These are phyloP conservation scores for Drosophila malerkotliana DNA, from an alignment of 1,140 invertebrate species.

Conservation along the genomic window DNA sequence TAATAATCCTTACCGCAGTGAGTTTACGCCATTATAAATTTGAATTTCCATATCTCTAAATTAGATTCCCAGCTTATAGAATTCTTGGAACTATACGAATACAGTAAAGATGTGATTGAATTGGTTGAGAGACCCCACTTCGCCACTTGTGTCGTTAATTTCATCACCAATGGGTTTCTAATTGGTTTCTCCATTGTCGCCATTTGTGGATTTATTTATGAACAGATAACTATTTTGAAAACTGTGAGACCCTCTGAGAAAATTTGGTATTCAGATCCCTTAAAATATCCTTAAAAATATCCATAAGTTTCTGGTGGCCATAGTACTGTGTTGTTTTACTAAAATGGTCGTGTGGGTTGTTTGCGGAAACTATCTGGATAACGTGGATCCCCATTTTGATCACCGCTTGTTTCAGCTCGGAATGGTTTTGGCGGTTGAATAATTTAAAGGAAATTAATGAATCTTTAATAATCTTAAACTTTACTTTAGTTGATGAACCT, in stretches of 20 bases:
- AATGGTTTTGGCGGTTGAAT: not conserved
- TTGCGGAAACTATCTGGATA: slow-evolving; percentile 1
- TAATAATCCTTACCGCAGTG: not conserved
- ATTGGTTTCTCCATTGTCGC: not conserved
- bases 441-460: not conserved
- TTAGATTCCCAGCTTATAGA: too few species aligned
- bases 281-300: too few species aligned
- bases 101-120: too few species aligned
- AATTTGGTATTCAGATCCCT: too few species aligned
- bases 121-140: not conserved
- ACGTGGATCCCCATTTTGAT: not conserved
- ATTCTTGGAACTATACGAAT: too few species aligned
- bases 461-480: not conserved
- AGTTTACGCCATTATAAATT: not conserved
- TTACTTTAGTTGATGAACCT: not conserved
- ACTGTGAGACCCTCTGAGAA: not conserved
- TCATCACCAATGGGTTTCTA: not conserved
- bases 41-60: too few species aligned
- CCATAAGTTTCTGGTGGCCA: not conserved
- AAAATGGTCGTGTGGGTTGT: slow-evolving; percentile 1
- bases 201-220: not conserved
- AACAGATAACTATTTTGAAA: not conserved
- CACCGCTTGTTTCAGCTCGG: not conserved
- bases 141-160: not conserved
- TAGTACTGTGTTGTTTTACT: not conserved